These are phyloP conservation scores for Spinus olivaceus DNA, from an alignment of 2,797 vertebrate species.

Conservation along the genomic window DNA sequence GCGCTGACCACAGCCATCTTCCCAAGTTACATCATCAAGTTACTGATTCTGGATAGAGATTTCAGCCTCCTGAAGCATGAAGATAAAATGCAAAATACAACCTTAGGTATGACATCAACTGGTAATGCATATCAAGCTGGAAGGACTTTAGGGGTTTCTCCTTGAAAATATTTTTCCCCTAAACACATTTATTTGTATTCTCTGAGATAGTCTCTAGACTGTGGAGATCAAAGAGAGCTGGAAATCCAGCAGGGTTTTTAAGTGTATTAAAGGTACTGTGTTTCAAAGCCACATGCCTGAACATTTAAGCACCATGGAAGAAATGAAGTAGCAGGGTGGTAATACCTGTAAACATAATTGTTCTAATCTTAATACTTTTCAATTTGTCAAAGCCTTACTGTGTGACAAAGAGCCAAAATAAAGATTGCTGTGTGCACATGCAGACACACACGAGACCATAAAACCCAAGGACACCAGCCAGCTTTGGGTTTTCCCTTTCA, in stretches of 20 bases:
- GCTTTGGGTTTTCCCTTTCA: neutral
- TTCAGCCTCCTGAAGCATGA: constrained; percentile 5
- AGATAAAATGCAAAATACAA: constrained; percentile 9
- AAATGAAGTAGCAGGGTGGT: constrained; percentile 38
- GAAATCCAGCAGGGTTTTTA: constrained; percentile 28
- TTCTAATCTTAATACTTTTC: constrained; percentile 15
- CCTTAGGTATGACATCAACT: neutral
- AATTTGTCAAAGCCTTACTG: neutral
- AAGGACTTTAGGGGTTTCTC: constrained; percentile 15
- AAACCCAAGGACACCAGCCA: neutral
- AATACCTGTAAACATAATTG: constrained; percentile 8
- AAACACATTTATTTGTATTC: constrained; percentile 10
- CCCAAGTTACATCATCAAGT: neutral
- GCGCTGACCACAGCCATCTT: neutral
- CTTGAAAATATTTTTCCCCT: constrained; percentile 25
- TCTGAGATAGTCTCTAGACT: constrained; percentile 7
- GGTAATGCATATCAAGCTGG: neutral
- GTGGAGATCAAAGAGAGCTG: constrained; percentile 40
- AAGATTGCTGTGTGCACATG: neutral
- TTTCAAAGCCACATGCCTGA: constrained; percentile 35
- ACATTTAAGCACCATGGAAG: constrained; percentile 12
- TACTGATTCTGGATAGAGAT: neutral
- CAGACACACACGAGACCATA: neutral
- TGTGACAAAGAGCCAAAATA: neutral
- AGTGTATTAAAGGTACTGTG: neutral